Evolutionary conservation across 1,140 invertebrate species (phyloP).

Genomic region (Bombus haemorrhoidalis): DNA sequence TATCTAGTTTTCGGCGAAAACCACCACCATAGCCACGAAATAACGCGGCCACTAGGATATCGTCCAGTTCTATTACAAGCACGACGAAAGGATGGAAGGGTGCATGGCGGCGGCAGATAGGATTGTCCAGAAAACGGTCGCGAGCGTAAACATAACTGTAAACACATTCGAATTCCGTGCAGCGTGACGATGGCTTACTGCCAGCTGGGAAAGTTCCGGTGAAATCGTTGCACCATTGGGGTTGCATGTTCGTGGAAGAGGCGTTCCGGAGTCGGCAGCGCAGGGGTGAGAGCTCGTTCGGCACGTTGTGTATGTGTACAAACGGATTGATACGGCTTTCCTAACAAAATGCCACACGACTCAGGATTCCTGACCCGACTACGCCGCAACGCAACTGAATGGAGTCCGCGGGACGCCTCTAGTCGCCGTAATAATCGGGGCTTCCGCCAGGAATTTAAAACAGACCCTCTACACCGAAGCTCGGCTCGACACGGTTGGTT

Average conservation of each 20-base stretch:
- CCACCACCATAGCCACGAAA: neutral
- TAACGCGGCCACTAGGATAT: neutral
- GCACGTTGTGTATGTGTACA: conserved; percentile 46
- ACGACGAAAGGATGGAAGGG: neutral
- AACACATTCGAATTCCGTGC: conserved; percentile 73
- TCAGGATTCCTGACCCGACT: conserved; percentile 45
- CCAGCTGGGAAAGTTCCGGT: conserved; percentile 64
- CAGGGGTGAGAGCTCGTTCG: neutral
- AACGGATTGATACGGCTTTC: conserved; percentile 56
- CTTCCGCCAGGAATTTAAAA: conserved; percentile 50
- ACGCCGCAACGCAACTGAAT: conserved; percentile 19
- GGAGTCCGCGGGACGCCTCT: conserved; percentile 19
- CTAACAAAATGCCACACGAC: conserved; percentile 53
- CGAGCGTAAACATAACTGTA: conserved; percentile 73
- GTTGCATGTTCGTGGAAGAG: conserved; percentile 30
- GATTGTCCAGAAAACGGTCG: conserved; percentile 59
- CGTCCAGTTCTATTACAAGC: too few relatives aligned
- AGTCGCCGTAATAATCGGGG: conserved; percentile 46
- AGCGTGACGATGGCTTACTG: conserved; percentile 68
- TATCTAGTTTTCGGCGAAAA: neutral
- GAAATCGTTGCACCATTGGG: conserved; percentile 58
- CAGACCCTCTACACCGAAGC: neutral
- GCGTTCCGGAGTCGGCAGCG: neutral
- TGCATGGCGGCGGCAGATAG: neutral
- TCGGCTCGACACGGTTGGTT: neutral